Conservation (phyloP, 2,797 vertebrate species). For the Leontocebus nigricollis region DNA sequence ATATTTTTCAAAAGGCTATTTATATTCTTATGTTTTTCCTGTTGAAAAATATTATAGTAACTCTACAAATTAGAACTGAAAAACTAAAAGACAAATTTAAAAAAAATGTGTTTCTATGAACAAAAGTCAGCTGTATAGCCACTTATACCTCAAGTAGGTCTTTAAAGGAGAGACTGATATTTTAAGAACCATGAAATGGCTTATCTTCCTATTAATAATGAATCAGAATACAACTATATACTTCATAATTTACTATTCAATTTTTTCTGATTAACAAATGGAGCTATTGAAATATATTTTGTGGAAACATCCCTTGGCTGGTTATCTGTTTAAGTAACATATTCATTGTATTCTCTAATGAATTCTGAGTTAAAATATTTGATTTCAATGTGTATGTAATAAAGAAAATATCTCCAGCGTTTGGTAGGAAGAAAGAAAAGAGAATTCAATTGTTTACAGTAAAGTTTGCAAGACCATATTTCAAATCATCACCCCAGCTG, state of each 20-base stretch:
- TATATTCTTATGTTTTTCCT: not conserved
- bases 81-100: not conserved
- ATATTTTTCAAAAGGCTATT: not conserved
- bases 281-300: not conserved
- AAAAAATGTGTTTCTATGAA: not conserved
- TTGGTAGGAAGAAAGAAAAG: not conserved
- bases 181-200: not conserved
- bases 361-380: not conserved
- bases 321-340: not conserved
- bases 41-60: not conserved
- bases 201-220: not conserved
- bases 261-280: slow-evolving; percentile 12
- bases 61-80: not conserved
- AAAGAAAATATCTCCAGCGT: slow-evolving; percentile 11
- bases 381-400: not conserved
- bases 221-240: not conserved
- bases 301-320: not conserved
- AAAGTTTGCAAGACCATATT: not conserved
- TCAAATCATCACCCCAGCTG: not conserved
- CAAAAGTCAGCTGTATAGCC: not conserved
- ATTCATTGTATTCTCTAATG: not conserved
- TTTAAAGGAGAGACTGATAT: not conserved
- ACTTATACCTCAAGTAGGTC: not conserved
- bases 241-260: not conserved
- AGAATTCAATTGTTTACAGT: not conserved